A percentile compares a stretch with the other conserved stretches of the same genome.
Evolutionary conservation across 2,888 invertebrate species (phyloP).

Genomic region (Synanthedon myopaeformis): DNA sequence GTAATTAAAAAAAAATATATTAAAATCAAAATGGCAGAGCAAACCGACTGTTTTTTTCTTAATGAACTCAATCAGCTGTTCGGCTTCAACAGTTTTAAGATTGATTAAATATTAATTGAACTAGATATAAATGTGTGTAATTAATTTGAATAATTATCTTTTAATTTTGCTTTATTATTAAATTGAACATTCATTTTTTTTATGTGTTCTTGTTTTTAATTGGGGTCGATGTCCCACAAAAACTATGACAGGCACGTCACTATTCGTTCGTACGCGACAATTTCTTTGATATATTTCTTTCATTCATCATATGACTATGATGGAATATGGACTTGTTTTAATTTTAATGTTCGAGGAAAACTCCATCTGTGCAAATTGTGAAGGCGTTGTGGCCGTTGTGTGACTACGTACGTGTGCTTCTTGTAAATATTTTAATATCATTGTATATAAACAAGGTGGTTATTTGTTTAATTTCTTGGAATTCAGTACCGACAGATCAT

Average conservation of each 20-base stretch:
- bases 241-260: slow-evolving; percentile 9
- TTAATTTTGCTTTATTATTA: background rate
- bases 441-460: slow-evolving; percentile 6
- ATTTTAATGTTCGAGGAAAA: slow-evolving; percentile 3
- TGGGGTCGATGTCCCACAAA: slow-evolving; percentile 1
- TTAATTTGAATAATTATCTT: background rate
- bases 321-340: slow-evolving; percentile 15
- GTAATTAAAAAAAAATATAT: no score
- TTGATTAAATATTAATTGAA: no score
- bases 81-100: no score
- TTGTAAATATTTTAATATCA: slow-evolving; percentile 9
- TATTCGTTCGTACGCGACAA: slow-evolving; percentile 12
- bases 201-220: background rate
- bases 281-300: slow-evolving; percentile 7
- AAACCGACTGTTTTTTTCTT: no score
- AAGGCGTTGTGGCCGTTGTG: slow-evolving; percentile 6
- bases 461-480: background rate
- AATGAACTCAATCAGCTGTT: no score
- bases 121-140: background rate
- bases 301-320: slow-evolving; percentile 21
- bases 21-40: no score
- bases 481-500: background rate
- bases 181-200: background rate
- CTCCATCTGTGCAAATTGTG: slow-evolving; percentile 5
- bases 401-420: no score